Evolutionary conservation across 2,888 invertebrate species (phyloP).

Genomic region (Liposcelis brunnea): DNA sequence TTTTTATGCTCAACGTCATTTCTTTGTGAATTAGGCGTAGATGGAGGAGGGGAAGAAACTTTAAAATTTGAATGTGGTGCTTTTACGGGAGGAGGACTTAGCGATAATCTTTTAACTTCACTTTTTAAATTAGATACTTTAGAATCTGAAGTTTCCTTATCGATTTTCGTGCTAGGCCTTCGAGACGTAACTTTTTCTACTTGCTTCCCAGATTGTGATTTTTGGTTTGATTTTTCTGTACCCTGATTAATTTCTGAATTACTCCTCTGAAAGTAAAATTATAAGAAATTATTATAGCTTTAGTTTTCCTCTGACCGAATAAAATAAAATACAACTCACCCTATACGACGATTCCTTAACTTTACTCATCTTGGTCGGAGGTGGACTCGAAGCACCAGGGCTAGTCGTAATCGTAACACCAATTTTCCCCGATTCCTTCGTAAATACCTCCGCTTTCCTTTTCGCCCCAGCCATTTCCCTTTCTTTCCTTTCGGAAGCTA

Average conservation of each 20-base stretch:
- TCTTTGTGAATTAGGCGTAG: background rate
- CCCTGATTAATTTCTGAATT: no score
- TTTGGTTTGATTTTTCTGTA: no score
- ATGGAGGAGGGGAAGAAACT: conserved; percentile 11
- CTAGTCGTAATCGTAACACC: conserved; percentile 78
- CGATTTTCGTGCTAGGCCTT: background rate
- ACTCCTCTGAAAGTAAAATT: no score
- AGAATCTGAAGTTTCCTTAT: no score
- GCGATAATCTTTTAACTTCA: no score
- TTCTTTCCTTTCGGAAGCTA: conserved; percentile 10
- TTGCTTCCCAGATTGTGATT: background rate
- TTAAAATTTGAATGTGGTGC: conserved; percentile 25
- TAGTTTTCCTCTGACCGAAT: no score
- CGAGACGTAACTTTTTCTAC: background rate
- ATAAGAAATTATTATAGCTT: background rate
- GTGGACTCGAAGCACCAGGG: conserved; percentile 26
- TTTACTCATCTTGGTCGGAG: conserved; percentile 20
- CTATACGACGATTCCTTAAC: background rate
- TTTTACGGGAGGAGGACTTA: conserved; percentile 28
- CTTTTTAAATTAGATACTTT: no score
- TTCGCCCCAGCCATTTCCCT: conserved; percentile 36
- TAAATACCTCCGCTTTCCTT: conserved; percentile 71
- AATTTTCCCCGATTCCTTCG: conserved; percentile 75
- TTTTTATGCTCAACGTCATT: background rate
- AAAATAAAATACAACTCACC: no score